Percentiles rank a stretch among this genome's conserved stretches.
These are phyloP conservation scores for Acipenser ruthenus DNA, from an alignment of 2,797 vertebrate species.

Conservation along the genomic window DNA sequence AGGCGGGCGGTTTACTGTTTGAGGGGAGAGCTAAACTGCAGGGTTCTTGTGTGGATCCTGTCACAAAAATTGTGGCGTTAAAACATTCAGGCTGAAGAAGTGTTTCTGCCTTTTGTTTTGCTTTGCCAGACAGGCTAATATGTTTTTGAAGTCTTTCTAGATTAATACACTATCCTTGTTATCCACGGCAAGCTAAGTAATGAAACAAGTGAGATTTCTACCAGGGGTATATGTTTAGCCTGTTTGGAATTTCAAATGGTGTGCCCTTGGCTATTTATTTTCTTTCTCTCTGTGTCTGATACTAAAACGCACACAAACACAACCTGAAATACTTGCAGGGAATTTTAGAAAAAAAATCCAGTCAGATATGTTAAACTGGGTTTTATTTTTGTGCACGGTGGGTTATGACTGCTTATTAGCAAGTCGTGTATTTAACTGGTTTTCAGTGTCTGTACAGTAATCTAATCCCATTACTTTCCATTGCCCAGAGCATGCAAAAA, in stretches of 20 bases:
- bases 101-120: constrained; percentile 41
- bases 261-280: not conserved
- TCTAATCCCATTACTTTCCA: no score
- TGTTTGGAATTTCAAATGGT: not conserved
- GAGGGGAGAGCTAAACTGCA: constrained; percentile 30
- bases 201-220: not conserved
- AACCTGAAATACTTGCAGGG: no score
- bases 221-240: not conserved
- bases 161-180: constrained; percentile 22
- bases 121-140: constrained; percentile 40
- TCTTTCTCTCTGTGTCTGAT: no score
- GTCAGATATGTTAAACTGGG: no score
- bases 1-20: constrained; percentile 26
- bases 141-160: constrained; percentile 32
- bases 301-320: no score
- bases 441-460: no score
- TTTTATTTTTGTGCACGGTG: no score
- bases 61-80: constrained; percentile 40
- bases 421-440: no score
- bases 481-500: no score
- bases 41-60: constrained; percentile 29
- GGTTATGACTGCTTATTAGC: no score
- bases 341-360: no score
- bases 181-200: not conserved
- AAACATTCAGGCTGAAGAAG: constrained; percentile 41